These are phyloP conservation scores for Pardalotus punctatus DNA, from an alignment of 2,113 vertebrate genomes.

Conservation along the genomic window DNA sequence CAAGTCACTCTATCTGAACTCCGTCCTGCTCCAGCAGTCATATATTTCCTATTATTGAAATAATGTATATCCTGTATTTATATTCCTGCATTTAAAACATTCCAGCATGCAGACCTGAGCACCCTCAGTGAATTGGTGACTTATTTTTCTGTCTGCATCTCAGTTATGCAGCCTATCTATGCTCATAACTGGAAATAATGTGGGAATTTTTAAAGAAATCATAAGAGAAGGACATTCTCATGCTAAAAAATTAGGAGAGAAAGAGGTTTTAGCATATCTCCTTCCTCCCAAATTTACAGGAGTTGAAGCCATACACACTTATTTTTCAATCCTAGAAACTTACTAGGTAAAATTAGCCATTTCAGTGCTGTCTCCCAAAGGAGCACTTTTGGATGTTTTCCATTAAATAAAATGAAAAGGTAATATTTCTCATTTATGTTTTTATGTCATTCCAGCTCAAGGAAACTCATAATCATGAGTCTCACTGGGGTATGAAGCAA, in stretches of 20 bases:
- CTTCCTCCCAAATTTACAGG: background rate
- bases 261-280: background rate
- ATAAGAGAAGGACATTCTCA: background rate
- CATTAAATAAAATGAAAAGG: background rate
- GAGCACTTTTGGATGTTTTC: background rate
- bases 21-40: background rate
- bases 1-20: background rate
- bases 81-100: background rate
- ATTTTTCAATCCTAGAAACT: background rate
- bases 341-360: background rate
- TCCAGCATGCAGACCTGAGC: background rate
- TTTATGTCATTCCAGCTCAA: background rate
- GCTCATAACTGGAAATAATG: background rate
- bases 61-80: no score
- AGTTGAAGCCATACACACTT: background rate
- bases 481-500: background rate
- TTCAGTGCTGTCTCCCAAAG: background rate
- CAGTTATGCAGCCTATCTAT: fast-evolving
- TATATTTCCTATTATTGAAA: background rate
- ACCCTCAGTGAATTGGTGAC: background rate
- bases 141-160: background rate
- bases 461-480: background rate
- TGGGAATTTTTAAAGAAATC: background rate
- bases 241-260: background rate
- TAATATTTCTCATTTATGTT: slow-evolving; percentile 2